Evolutionary conservation across 2,113 vertebrate genomes (phyloP).

Genomic region (Melierax canorus): DNA sequence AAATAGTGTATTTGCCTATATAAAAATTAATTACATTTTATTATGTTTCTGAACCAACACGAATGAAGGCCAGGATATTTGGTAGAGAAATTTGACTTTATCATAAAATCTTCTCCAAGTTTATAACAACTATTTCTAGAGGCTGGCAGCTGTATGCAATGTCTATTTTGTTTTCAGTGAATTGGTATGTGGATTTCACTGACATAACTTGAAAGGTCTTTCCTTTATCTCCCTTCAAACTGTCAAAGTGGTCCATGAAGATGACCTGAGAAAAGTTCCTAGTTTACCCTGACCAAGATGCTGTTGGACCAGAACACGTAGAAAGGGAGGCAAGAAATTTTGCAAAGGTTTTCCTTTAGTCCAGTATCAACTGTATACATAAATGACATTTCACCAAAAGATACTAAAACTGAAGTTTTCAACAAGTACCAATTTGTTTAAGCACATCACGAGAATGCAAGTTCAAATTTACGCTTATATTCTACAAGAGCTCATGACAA

Average conservation of each 20-base stretch:
- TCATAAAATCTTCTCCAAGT: background rate
- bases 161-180: background rate
- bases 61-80: background rate
- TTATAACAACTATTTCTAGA: background rate
- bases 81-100: background rate
- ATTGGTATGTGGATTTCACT: background rate
- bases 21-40: background rate
- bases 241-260: background rate
- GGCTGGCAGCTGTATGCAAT: background rate
- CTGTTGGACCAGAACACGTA: rapidly evolving
- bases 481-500: background rate
- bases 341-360: background rate
- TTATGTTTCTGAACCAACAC: background rate
- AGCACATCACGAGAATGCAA: background rate
- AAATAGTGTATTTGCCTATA: background rate
- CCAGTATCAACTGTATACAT: background rate
- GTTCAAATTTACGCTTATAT: background rate
- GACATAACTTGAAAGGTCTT: background rate
- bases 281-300: background rate
- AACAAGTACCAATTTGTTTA: background rate
- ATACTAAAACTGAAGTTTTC: background rate
- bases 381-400: background rate
- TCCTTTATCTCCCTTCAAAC: background rate
- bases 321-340: background rate
- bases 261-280: background rate